These are phyloP conservation scores for Caenorhabditis inopinata DNA, from an alignment of 1,140 invertebrate species.

Conservation along the genomic window DNA sequence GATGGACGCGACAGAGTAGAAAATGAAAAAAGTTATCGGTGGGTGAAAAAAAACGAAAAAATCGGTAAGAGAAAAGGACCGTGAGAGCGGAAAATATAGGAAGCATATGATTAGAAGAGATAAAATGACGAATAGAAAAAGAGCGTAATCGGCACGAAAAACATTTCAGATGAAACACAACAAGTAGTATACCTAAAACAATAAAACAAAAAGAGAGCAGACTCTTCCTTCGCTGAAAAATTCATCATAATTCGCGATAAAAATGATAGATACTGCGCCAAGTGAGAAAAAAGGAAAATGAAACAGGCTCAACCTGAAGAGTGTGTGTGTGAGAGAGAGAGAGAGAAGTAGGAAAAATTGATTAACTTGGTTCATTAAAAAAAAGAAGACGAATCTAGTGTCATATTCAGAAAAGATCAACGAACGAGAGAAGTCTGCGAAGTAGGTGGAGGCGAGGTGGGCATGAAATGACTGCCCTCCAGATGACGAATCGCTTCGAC, in stretches of 20 bases:
- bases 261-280: constrained; percentile 9
- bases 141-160: constrained; percentile 18
- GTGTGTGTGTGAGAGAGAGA: not conserved
- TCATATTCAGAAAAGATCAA: not conserved
- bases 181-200: constrained; percentile 23
- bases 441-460: constrained; percentile 35
- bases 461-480: constrained; percentile 79
- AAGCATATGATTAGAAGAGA: not conserved
- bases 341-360: not conserved
- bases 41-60: not conserved
- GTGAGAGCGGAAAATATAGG: not conserved
- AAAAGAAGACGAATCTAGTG: not conserved
- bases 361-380: not conserved
- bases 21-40: constrained; percentile 17
- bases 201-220: not conserved
- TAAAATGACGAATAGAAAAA: constrained; percentile 16
- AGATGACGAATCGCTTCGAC: constrained; percentile 93
- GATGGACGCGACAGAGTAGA: not conserved
- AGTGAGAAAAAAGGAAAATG: not conserved
- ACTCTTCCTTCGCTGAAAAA: not conserved
- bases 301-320: constrained; percentile 27
- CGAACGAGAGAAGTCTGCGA: constrained; percentile 30
- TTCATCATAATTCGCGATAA: not conserved
- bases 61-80: not conserved
- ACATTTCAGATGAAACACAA: not conserved